A percentile compares a stretch with the other conserved stretches of the same genome.
Conservation (phyloP, 2,113 vertebrate genomes). For the Fukomys damarensis region DNA sequence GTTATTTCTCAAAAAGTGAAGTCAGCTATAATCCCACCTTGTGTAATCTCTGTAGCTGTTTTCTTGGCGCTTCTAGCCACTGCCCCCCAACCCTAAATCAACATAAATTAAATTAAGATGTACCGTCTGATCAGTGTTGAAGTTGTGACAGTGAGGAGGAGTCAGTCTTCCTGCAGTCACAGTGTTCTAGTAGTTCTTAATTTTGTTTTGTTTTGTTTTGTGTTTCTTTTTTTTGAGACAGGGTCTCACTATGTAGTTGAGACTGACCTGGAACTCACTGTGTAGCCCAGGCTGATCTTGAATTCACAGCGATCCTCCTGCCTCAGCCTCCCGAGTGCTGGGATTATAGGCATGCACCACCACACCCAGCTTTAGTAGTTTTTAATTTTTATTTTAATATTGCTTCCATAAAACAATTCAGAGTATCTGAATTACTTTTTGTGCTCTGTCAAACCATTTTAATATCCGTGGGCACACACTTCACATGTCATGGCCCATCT, state of each 20-base stretch:
- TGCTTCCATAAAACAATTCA: slow-evolving; percentile 44
- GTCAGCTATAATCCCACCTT: neutral
- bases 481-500: neutral
- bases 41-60: neutral
- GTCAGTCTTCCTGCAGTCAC: neutral
- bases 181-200: slow-evolving; percentile 48
- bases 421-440: slow-evolving; percentile 48
- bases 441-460: neutral
- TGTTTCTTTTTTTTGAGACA: no score
- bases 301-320: no score
- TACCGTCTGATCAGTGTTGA: neutral
- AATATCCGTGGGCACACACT: neutral
- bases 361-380: no score
- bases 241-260: no score
- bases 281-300: no score
- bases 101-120: slow-evolving; percentile 47
- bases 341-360: no score
- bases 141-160: neutral
- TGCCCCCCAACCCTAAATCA: neutral
- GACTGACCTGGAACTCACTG: no score
- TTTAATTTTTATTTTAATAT: slow-evolving; percentile 67
- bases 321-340: no score
- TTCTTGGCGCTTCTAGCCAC: neutral
- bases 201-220: no score
- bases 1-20: slow-evolving; percentile 44